These are phyloP conservation scores for Borostomias antarcticus DNA, from an alignment of 2,797 vertebrate genomes.

Conservation along the genomic window DNA sequence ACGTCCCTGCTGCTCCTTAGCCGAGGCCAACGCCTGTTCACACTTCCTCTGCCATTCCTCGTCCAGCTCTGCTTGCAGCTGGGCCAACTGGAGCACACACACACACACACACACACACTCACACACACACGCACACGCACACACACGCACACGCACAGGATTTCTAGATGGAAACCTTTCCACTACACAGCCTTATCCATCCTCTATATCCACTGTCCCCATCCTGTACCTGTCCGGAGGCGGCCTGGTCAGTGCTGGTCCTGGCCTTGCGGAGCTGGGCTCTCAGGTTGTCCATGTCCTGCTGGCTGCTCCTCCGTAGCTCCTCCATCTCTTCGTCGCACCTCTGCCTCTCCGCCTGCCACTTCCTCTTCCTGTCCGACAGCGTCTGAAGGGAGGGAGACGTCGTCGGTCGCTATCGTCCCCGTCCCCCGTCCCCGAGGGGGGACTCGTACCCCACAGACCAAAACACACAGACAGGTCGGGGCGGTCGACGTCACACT, in stretches of 20 bases:
- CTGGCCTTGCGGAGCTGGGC: conserved; percentile 84
- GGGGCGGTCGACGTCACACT: conserved; percentile 28
- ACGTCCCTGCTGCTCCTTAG: conserved; percentile 78
- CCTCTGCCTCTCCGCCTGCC: conserved; percentile 82
- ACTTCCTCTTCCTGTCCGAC: conserved; percentile 89
- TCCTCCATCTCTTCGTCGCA: conserved; percentile 90
- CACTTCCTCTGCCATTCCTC: conserved; percentile 83
- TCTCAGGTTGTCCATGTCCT: conserved; percentile 84
- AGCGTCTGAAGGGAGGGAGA: conserved; percentile 73
- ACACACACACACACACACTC: not conserved
- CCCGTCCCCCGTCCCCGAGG: not conserved
- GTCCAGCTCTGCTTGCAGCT: conserved; percentile 85
- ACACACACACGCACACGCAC: not conserved
- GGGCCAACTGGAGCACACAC: conserved; percentile 69
- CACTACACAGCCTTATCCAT: not conserved
- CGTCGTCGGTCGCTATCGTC: not conserved
- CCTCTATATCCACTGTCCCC: not conserved
- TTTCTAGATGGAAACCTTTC: too few species aligned
- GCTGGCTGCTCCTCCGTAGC: conserved; percentile 79
- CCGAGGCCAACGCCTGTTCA: conserved; percentile 72
- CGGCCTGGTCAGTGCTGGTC: conserved; percentile 79
- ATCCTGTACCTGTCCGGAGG: conserved; percentile 83
- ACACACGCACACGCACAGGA: not conserved
- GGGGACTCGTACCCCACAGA: not conserved
- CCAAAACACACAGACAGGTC: not conserved